Percentiles rank a stretch among this genome's conserved stretches.
phyloP scores from a whole-genome alignment of 2,797 vertebrate species.

The Sebastes itinus region DNA sequence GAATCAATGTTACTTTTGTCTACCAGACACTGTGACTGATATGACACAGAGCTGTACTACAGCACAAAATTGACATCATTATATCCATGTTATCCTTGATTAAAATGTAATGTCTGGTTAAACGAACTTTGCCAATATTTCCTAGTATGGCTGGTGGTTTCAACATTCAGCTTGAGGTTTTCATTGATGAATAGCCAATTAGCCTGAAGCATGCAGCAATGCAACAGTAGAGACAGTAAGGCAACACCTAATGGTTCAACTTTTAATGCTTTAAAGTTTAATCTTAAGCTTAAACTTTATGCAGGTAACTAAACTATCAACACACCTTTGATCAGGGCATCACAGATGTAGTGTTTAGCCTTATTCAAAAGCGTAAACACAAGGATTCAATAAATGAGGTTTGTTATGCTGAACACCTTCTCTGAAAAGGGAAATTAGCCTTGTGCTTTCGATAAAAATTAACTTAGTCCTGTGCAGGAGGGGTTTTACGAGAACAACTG shows the following conservation, averaged over 20 bases:
- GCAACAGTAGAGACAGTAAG: background rate
- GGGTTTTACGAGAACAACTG: slow-evolving; percentile 1
- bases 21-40: background rate
- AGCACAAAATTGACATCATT: background rate
- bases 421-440: background rate
- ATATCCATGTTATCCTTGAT: background rate
- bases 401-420: background rate
- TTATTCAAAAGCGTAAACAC: background rate
- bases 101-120: background rate
- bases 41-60: background rate
- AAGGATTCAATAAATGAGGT: background rate
- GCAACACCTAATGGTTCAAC: background rate
- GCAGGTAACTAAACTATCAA: background rate
- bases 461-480: background rate
- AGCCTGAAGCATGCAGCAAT: background rate
- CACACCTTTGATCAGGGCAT: background rate
- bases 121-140: background rate
- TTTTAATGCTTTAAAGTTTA: background rate
- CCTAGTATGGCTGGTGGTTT: too few relatives aligned
- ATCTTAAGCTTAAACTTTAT: background rate
- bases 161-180: background rate
- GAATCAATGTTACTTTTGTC: background rate
- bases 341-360: background rate
- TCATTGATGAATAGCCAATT: background rate
- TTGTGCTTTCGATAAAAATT: slow-evolving; percentile 18